Evolutionary conservation across 1,140 invertebrate species (phyloP).

Genomic region (Drosophila kohkoa): DNA sequence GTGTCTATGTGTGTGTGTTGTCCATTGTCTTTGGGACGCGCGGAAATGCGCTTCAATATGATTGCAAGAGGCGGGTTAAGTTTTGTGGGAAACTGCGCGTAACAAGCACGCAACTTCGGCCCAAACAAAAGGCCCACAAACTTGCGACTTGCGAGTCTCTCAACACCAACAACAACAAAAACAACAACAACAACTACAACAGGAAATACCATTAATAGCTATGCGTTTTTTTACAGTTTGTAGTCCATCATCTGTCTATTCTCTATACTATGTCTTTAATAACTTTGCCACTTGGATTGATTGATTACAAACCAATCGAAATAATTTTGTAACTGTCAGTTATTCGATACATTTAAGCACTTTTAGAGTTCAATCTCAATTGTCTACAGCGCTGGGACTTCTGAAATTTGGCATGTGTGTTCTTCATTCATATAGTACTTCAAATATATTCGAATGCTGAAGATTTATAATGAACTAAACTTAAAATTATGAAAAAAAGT

Average conservation of each 20-base stretch:
- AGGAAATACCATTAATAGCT: constrained; percentile 16
- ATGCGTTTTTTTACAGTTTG: not conserved
- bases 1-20: constrained; percentile 18
- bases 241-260: not conserved
- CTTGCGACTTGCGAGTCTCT: not conserved
- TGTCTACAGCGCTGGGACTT: not conserved
- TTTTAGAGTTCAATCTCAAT: not conserved
- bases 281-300: constrained; percentile 1
- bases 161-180: too few relatives aligned
- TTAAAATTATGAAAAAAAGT: too few relatives aligned
- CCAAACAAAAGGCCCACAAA: constrained; percentile 27
- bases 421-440: not conserved
- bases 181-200: not conserved
- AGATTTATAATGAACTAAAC: too few relatives aligned
- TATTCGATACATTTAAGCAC: not conserved
- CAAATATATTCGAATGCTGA: too few relatives aligned
- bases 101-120: constrained; percentile 50
- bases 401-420: not conserved
- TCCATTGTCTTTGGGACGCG: constrained; percentile 55
- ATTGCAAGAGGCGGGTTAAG: constrained; percentile 44
- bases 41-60: constrained; percentile 60
- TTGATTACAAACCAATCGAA: constrained; percentile 2
- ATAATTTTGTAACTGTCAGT: not conserved
- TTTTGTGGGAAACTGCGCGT: constrained; percentile 47
- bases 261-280: constrained; percentile 1